Conservation (phyloP, 92 coral and sea anemone genomes). For the Micromussa lordhowensis region DNA sequence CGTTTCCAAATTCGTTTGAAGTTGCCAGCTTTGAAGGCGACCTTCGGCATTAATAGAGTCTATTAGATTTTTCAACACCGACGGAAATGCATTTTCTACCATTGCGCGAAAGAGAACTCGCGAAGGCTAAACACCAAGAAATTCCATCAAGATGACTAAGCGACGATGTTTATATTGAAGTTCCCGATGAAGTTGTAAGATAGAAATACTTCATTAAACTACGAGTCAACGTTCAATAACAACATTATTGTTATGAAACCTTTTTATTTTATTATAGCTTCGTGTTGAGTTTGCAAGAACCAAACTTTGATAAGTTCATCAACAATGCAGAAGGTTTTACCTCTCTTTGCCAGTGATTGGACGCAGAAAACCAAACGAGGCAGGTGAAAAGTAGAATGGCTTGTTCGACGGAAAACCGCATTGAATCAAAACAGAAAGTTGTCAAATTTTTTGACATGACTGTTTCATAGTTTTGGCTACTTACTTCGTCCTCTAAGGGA, state of each 20-base stretch:
- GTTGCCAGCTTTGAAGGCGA: constrained; percentile 13
- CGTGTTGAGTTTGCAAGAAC: not conserved
- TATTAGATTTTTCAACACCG: constrained; percentile 25
- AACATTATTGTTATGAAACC: not conserved
- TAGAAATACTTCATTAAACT: not conserved
- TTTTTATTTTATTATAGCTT: not conserved
- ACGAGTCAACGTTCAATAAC: constrained; percentile 1
- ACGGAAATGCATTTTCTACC: constrained; percentile 10
- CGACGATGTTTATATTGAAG: not conserved
- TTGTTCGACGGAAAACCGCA: not conserved
- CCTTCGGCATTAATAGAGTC: not conserved
- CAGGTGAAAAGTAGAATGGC: constrained; percentile 17
- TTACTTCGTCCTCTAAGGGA: too few species aligned
- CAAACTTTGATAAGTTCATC: constrained; percentile 14
- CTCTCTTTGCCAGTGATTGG: not conserved
- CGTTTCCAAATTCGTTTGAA: not conserved
- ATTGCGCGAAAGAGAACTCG: not conserved
- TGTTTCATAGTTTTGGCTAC: not conserved
- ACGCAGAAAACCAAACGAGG: not conserved
- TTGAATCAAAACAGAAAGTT: not conserved
- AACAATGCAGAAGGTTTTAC: constrained; percentile 7
- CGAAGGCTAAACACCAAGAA: not conserved
- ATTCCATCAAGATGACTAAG: not conserved
- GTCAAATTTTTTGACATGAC: not conserved
- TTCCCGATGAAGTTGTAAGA: not conserved